Base-by-base conservation (phyloP, 2,888 invertebrate genomes). In the Litoditis marina region DNA sequence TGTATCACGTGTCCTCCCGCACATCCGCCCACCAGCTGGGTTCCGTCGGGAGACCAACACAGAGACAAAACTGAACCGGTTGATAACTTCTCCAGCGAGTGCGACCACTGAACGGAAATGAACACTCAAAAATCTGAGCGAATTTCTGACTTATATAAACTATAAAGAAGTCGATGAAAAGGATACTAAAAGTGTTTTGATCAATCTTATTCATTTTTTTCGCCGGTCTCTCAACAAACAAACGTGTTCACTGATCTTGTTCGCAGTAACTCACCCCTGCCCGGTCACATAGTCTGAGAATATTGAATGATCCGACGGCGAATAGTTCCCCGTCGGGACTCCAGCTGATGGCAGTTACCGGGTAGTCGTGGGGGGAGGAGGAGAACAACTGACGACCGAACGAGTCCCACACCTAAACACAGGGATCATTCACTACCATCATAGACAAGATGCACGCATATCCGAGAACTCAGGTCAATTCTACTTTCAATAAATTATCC, bases 41-140 rank as follows among this genome's bases (percentile, higher is more conserved):
- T 95, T 4, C 94, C 92, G 85, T 98, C 96, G 55, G 89, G 89
- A 2, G 94, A 94, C 96, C 96, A 98, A 2, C 90, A 88, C 52
- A 95, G 86, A 69, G 88, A 88, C 83, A 92, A 92, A 65, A 98
- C 88, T 74, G 93, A 93, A 6, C 96, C 96, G 1, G 91, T 89
- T 70, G 88, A 87, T 3, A 92, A 90, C 77, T 92, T 90, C 73
- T 94, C 94, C 69, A 95, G 86, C 53, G 91, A 91, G 84, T 94
- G 90, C 0, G 93, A 91, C 94, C 95, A 96, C 92, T 94, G n/a
- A n/a, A n/a, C n/a, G n/a, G n/a, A n/a, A n/a, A n/a, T n/a, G n/a
- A n/a, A n/a, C n/a, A n/a, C n/a, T n/a, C n/a, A n/a, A n/a, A n/a
- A n/a, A n/a, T n/a, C n/a, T n/a, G n/a, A n/a, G n/a, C n/a, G n/a